phyloP scores from a whole-genome alignment of 2,113 vertebrate species.

The Pelecanoides urinatrix region DNA sequence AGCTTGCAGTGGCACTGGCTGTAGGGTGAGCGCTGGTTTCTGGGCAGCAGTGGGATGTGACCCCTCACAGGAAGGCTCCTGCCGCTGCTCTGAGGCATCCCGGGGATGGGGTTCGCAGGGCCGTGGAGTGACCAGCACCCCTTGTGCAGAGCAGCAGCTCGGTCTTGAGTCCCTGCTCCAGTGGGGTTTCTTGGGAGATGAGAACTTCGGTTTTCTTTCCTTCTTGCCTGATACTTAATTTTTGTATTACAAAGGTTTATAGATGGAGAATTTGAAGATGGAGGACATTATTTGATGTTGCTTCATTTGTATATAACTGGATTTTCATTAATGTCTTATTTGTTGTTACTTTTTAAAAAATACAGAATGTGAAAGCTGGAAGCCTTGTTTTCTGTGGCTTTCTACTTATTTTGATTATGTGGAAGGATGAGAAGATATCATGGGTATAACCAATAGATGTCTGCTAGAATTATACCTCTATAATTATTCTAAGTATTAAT shows the following conservation, averaged over 20 bases:
- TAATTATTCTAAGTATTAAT: neutral
- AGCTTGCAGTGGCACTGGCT: neutral
- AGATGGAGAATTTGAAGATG: neutral
- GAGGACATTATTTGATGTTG: neutral
- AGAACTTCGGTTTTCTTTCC: neutral
- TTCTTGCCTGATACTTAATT: neutral
- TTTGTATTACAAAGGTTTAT: neutral
- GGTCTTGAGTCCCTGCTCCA: neutral
- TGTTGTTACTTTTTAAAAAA: neutral
- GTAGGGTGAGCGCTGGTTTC: neutral
- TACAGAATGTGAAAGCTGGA: neutral
- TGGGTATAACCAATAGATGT: neutral
- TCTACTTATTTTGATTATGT: neutral
- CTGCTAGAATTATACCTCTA: neutral
- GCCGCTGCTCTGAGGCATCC: accelerated
- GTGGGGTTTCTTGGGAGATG: neutral
- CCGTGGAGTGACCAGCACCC: accelerated
- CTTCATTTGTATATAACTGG: neutral
- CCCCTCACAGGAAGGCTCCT: neutral
- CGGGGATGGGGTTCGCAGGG: accelerated
- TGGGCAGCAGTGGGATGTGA: neutral
- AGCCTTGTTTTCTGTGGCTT: neutral
- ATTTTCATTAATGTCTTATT: neutral
- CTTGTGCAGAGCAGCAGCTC: neutral
- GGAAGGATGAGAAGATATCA: neutral